These are phyloP conservation scores for Anabacerthia variegaticeps DNA, from an alignment of 2,797 vertebrate genomes.

Conservation along the genomic window DNA sequence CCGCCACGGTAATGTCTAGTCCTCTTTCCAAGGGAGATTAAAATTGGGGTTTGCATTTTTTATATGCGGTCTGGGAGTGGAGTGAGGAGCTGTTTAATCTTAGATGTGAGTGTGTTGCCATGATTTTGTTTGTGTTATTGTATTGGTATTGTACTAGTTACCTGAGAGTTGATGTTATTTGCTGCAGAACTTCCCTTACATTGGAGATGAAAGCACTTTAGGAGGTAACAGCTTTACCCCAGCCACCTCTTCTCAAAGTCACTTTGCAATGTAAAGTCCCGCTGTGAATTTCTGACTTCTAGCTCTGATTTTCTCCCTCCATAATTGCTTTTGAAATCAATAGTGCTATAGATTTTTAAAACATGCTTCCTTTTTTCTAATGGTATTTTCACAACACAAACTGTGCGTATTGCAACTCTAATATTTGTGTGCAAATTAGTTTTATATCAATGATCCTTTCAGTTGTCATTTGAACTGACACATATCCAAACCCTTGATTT, in stretches of 20 bases:
- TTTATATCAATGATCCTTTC: neutral
- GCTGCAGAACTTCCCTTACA: neutral
- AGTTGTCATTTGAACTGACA: neutral
- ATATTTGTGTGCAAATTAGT: neutral
- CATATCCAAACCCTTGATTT: neutral
- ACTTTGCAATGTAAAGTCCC: neutral
- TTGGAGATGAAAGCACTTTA: neutral
- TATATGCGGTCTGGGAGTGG: neutral
- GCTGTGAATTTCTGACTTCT: neutral
- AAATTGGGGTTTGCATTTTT: neutral
- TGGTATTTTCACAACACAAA: neutral
- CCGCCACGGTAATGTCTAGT: neutral
- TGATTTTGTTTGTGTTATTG: neutral
- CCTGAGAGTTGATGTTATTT: neutral
- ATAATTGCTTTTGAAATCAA: neutral
- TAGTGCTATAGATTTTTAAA: neutral
- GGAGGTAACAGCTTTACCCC: neutral
- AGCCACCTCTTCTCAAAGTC: neutral
- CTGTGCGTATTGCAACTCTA: too few relatives aligned
- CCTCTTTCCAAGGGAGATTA: neutral
- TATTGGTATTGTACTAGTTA: neutral
- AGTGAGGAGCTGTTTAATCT: neutral
- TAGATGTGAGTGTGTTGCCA: neutral
- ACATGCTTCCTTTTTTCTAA: rapidly evolving
- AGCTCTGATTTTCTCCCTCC: neutral